Conservation (phyloP, 2,113 vertebrate species). For the Microtus pennsylvanicus region DNA sequence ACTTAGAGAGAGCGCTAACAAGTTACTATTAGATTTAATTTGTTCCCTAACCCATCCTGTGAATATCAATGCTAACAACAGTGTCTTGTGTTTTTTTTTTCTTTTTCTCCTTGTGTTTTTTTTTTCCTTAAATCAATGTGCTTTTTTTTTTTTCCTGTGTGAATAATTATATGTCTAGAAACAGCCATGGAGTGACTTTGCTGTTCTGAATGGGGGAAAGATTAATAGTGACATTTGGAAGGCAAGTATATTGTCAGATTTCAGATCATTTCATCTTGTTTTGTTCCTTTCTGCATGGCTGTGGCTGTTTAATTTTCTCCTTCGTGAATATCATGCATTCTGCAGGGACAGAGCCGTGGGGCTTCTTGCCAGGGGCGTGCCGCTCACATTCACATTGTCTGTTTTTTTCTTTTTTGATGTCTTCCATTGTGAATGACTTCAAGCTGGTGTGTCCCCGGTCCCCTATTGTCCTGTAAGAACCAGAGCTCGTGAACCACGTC, state of each 20-base stretch:
- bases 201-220: conserved; percentile 97
- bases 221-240: conserved; percentile 99
- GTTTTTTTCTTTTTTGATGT: conserved; percentile 61
- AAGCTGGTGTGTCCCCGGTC: conserved; percentile 65
- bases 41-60: conserved; percentile 88
- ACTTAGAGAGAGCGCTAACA: conserved; percentile 45
- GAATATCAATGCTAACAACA: conserved; percentile 92
- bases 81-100: conserved; percentile 90
- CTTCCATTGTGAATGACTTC: conserved; percentile 78
- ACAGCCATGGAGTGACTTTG: conserved; percentile 99
- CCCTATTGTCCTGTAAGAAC: conserved; percentile 68
- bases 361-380: conserved; percentile 76
- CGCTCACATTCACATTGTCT: conserved; percentile 77
- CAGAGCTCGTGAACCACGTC: conserved; percentile 76
- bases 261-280: conserved; percentile 81
- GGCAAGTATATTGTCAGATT: conserved; percentile 96
- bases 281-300: conserved; percentile 88
- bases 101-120: conserved; percentile 50
- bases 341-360: conserved; percentile 79
- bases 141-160: conserved; percentile 85
- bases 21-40: conserved; percentile 82
- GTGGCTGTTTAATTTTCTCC: conserved; percentile 84
- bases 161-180: conserved; percentile 94
- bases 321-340: conserved; percentile 82
- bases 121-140: conserved; percentile 84